Evolutionary conservation across 2,797 vertebrate species (phyloP).

Genomic region (Fundulus diaphanus): DNA sequence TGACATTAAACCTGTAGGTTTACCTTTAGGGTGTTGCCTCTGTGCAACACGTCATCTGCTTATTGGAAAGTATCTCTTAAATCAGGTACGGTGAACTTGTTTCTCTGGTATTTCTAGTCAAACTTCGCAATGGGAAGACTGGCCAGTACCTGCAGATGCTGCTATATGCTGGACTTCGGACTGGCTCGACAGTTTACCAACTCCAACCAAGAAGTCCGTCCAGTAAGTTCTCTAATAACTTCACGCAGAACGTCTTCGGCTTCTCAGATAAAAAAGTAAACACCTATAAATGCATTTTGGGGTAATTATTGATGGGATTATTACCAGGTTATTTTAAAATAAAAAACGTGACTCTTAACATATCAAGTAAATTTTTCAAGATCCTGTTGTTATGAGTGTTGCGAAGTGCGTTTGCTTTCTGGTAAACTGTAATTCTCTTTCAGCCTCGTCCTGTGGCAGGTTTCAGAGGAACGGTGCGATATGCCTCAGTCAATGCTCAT

Average conservation of each 20-base stretch:
- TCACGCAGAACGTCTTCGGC: conserved; percentile 6
- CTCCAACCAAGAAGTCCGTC: conserved; percentile 94
- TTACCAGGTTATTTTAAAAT: neutral
- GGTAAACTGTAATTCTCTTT: conserved; percentile 25
- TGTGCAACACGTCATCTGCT: neutral
- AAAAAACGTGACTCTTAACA: neutral
- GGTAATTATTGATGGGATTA: neutral
- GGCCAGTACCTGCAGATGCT: conserved; percentile 93
- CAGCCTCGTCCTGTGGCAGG: conserved; percentile 96
- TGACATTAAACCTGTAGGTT: conserved; percentile 97
- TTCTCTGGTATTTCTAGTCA: conserved; percentile 83
- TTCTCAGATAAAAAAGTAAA: neutral
- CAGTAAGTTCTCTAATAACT: conserved; percentile 68
- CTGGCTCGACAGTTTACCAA: conserved; percentile 96
- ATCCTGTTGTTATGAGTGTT: neutral
- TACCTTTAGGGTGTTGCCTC: neutral
- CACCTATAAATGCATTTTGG: neutral
- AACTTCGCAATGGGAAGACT: conserved; percentile 96
- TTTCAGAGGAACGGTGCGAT: conserved; percentile 96
- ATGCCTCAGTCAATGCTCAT: conserved; percentile 97
- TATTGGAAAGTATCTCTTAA: neutral
- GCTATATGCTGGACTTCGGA: conserved; percentile 98
- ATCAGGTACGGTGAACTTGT: neutral
- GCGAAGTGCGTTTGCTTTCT: neutral
- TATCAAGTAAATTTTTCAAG: neutral